phyloP scores from a whole-genome alignment of 2,797 vertebrate genomes.

The Pseudopleuronectes americanus region DNA sequence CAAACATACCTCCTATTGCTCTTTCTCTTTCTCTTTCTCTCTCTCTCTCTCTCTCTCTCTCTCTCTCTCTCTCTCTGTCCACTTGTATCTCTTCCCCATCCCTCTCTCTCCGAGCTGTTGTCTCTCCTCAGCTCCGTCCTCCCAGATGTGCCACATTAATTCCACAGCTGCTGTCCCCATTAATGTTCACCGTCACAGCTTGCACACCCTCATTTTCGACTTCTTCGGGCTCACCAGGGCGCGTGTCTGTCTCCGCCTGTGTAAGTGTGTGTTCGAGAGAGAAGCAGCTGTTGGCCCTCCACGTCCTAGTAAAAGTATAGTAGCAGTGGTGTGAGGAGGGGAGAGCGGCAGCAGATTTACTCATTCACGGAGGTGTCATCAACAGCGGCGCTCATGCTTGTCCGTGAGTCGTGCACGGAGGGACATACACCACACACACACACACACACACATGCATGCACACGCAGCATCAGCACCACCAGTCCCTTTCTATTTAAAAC shows the following conservation, averaged over 20 bases:
- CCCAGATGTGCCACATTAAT: slow-evolving; percentile 84
- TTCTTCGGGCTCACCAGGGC: slow-evolving; percentile 37
- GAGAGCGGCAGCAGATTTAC: slow-evolving; percentile 65
- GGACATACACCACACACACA: slow-evolving; percentile 21
- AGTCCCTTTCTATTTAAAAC: slow-evolving; percentile 66
- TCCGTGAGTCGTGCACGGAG: slow-evolving; percentile 36
- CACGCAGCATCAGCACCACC: slow-evolving; percentile 27
- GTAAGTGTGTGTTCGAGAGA: slow-evolving; percentile 29
- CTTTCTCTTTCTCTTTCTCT: slow-evolving; percentile 2
- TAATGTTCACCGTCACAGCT: slow-evolving; percentile 81
- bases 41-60: slow-evolving; percentile 18
- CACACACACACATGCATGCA: slow-evolving; percentile 24
- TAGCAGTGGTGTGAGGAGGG: slow-evolving; percentile 63
- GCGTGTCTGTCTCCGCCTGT: slow-evolving; percentile 11
- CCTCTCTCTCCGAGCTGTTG: slow-evolving; percentile 38
- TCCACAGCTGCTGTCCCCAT: slow-evolving; percentile 82
- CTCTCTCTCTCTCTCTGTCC: slow-evolving; percentile 37
- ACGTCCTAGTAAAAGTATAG: slow-evolving; percentile 64
- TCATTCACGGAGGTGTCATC: slow-evolving; percentile 73
- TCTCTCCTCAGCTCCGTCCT: slow-evolving; percentile 63
- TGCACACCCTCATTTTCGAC: slow-evolving; percentile 72
- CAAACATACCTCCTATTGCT: slow-evolving; percentile 46
- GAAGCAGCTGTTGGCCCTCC: slow-evolving; percentile 67
- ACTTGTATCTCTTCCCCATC: slow-evolving; percentile 47
- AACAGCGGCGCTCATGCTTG: slow-evolving; percentile 68